Conservation (phyloP, 2,797 vertebrate species). For the Hippoglossus hippoglossus region DNA sequence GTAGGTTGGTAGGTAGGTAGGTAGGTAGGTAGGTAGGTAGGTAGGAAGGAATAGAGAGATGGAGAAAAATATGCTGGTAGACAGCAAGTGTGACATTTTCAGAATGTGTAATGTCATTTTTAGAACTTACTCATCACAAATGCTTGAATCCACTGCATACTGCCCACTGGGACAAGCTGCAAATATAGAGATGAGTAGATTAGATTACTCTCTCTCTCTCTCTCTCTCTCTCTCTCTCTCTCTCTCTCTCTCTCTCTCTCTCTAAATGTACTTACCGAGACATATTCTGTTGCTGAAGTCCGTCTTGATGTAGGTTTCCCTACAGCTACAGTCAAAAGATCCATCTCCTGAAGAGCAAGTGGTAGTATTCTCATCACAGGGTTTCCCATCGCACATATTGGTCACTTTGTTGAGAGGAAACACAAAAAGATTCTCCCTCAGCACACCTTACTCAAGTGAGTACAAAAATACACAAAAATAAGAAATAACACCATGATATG, state of each 20-base stretch:
- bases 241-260: not conserved
- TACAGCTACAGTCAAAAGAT: accelerated
- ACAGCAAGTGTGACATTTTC: not conserved
- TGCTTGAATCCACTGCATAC: accelerated
- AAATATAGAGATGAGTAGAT: slow-evolving; percentile 1
- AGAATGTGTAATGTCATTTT: not conserved
- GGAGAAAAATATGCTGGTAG: not conserved
- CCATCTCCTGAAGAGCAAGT: accelerated
- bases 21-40: not conserved
- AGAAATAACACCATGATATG: not conserved
- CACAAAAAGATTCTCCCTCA: not conserved
- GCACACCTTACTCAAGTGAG: not conserved
- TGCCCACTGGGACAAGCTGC: slow-evolving; percentile 69
- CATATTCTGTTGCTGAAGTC: slow-evolving; percentile 13
- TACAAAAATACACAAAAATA: not conserved
- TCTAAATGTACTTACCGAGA: slow-evolving; percentile 54
- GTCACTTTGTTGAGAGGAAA: not conserved
- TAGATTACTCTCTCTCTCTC: not conserved
- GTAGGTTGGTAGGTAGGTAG: too few relatives aligned
- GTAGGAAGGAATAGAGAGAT: not conserved
- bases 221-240: not conserved
- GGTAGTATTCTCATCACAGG: not conserved
- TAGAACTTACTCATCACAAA: slow-evolving; percentile 54
- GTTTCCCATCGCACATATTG: accelerated
- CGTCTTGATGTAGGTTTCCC: accelerated